Evolutionary conservation across 2,888 invertebrate species (phyloP).

Genomic region (Drosophila imparisetae): DNA sequence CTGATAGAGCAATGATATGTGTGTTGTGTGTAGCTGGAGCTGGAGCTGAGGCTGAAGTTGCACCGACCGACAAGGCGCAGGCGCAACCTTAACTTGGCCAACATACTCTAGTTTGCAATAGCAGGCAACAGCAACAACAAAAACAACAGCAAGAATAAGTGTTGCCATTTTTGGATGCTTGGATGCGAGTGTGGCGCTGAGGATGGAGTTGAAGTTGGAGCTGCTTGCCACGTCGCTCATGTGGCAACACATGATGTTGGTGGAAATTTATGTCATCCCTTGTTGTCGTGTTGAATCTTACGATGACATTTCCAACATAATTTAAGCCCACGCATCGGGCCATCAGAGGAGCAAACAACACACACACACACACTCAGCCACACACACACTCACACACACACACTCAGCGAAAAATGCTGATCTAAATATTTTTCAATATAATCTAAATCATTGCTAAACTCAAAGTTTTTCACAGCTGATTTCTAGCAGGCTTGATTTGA

Average conservation of each 20-base stretch:
- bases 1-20: constrained; percentile 80
- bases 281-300: constrained; percentile 85
- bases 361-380: constrained; percentile 2
- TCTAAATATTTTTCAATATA: not conserved
- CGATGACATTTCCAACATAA: constrained; percentile 85
- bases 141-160: constrained; percentile 45
- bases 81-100: constrained; percentile 59
- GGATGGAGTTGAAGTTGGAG: constrained; percentile 37
- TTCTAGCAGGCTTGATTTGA: not conserved
- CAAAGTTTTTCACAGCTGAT: not conserved
- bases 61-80: constrained; percentile 52
- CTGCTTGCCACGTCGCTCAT: constrained; percentile 59
- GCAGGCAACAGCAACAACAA: constrained; percentile 37
- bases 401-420: constrained; percentile 5
- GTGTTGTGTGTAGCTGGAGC: constrained; percentile 39
- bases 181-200: constrained; percentile 61
- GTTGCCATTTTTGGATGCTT: constrained; percentile 66
- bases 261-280: constrained; percentile 85
- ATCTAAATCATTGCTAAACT: not conserved
- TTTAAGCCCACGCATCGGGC: constrained; percentile 84
- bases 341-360: constrained; percentile 30
- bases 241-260: constrained; percentile 82
- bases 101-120: constrained; percentile 59
- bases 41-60: constrained; percentile 30
- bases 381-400: constrained; percentile 9